Evolutionary conservation across 1,140 invertebrate species (phyloP).

Genomic region (Procambarus clarkii): DNA sequence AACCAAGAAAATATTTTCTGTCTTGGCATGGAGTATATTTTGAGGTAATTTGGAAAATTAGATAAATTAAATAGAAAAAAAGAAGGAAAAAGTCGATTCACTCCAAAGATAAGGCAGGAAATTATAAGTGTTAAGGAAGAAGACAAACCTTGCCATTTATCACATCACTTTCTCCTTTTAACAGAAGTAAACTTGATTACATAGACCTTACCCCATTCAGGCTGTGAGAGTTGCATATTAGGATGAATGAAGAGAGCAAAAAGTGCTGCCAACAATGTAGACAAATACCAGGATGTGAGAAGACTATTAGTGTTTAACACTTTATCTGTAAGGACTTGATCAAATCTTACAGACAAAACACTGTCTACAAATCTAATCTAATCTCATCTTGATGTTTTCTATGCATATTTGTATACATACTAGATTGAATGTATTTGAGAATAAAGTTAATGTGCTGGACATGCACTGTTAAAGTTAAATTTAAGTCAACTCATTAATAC

Average conservation of each 20-base stretch:
- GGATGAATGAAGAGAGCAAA: too few relatives aligned
- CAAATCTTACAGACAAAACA: too few relatives aligned
- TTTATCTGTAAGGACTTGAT: too few relatives aligned
- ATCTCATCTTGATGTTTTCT: too few relatives aligned
- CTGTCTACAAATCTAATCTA: too few relatives aligned
- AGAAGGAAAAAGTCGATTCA: not conserved
- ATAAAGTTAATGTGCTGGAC: too few relatives aligned
- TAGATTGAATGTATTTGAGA: too few relatives aligned
- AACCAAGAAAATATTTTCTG: not conserved
- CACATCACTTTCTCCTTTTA: not conserved
- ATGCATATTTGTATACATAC: too few relatives aligned
- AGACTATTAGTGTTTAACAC: too few relatives aligned
- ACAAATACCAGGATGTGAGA: too few relatives aligned
- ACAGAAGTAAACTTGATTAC: not conserved
- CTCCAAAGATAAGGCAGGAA: not conserved
- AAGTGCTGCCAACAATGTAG: too few relatives aligned
- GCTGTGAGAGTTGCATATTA: not conserved
- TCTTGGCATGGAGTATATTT: not conserved
- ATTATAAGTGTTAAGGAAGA: not conserved
- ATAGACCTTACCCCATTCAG: not conserved
- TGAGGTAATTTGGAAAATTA: not conserved
- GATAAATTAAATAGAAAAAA: not conserved
- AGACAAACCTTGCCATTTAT: not conserved
- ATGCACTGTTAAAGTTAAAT: too few relatives aligned
- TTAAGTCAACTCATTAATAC: not conserved